Evolutionary conservation across 2,888 invertebrate species (phyloP), one percentile per base, ranked within the genome.

Genomic region (Stenotaenia linearis): DNA sequence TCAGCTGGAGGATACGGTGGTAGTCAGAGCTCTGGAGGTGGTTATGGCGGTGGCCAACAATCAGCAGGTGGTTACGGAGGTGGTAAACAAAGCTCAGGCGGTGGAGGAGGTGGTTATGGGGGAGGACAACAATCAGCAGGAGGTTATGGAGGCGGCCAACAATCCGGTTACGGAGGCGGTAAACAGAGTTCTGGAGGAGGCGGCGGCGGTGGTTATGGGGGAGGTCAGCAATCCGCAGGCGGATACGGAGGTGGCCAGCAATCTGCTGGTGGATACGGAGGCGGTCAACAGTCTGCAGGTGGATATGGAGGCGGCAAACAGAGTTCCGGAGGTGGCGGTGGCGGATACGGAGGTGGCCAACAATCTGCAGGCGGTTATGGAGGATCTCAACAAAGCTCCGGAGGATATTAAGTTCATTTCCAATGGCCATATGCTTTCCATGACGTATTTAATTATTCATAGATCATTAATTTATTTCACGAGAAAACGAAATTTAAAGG

Each of bases 171-270:
- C n/a, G n/a, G n/a, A n/a, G n/a, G n/a, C n/a, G n/a, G n/a, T n/a
- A n/a, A n/a, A n/a, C n/a, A n/a, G n/a, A n/a, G n/a, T n/a, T n/a
- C n/a, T n/a, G n/a, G n/a, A n/a, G n/a, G n/a, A n/a, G n/a, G n/a
- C n/a, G 15, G 32, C 18, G 9, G 10, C 30, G 74, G 74, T 25
- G 75, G 75, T 21, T 45, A 45, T 74, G 74, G 74, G 4, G 74
- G 18, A 3, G 75, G 75, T 25, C 75, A 75, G 23, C 23, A 21
- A 23, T 75, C 75, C 12, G 23, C 21, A 6, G 75, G 75, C 2
- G 75, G 75, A n/a, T 75, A 75, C 28, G 75, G 75, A 30, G 32
- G 32, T 6, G 75, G 75, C 9, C 69, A 61, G 28, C 69, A 61
- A 10, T 61, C 69, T 9, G 28, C 15, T n/a, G 75, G 75, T n/a